These are phyloP conservation scores for Diglossa cyanea DNA, from an alignment of 2,797 vertebrate genomes.

Conservation along the genomic window DNA sequence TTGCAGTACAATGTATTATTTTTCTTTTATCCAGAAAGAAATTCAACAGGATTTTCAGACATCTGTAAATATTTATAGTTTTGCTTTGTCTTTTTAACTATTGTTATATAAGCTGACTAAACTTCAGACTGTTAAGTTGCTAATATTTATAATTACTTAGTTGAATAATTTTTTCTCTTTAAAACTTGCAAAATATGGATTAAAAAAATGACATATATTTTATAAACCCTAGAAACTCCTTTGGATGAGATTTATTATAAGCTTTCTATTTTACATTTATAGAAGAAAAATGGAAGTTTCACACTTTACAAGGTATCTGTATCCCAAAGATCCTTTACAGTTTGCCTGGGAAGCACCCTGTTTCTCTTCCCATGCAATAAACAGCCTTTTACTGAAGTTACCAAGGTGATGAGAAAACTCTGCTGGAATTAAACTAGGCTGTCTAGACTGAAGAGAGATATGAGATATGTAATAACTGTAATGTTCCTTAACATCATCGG, in stretches of 20 bases:
- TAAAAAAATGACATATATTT: not conserved
- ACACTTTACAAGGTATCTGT: not conserved
- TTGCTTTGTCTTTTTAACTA: not conserved
- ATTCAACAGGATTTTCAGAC: not conserved
- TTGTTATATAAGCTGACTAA: not conserved
- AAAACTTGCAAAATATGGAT: not conserved
- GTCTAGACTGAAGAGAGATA: not conserved
- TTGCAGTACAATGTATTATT: not conserved
- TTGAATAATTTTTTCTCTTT: not conserved
- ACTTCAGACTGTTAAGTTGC: not conserved
- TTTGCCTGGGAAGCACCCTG: not conserved
- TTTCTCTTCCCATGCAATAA: not conserved
- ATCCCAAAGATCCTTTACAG: not conserved
- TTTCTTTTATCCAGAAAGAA: not conserved
- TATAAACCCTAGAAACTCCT: not conserved
- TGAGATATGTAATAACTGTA: fast-evolving
- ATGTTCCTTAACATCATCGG: not conserved
- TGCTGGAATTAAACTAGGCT: not conserved
- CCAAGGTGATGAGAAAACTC: not conserved
- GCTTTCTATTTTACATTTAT: not conserved
- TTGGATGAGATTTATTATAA: not conserved
- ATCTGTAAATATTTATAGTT: not conserved
- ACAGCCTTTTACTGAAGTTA: not conserved
- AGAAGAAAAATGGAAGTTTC: not conserved
- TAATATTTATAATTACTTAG: not conserved